Conservation (phyloP, 2,888 invertebrate species). For the Drosophila gaucha region DNA sequence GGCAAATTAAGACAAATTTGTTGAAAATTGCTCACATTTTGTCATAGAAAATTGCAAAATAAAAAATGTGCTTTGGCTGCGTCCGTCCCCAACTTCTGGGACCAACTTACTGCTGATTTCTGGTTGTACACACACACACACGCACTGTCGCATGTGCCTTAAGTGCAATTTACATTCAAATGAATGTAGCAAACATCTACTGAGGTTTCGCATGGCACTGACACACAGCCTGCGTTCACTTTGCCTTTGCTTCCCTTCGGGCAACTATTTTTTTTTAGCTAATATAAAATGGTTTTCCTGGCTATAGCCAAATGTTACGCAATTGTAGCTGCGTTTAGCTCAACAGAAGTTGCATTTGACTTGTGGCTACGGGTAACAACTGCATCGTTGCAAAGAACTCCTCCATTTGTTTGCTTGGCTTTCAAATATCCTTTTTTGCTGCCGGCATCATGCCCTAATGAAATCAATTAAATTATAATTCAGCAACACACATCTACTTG, state of each 20-base stretch:
- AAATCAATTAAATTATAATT: conserved; percentile 1
- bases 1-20: conserved; percentile 48
- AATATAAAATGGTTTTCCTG: conserved; percentile 8
- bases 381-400: neutral
- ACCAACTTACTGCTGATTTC: neutral
- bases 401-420: neutral
- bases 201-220: conserved; percentile 17
- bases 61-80: neutral
- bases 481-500: too few species aligned
- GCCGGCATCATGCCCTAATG: neutral
- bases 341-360: neutral
- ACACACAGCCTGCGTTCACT: neutral
- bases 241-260: neutral
- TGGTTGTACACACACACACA: too few species aligned
- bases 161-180: conserved; percentile 48
- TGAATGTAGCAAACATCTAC: conserved; percentile 24
- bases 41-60: conserved; percentile 16
- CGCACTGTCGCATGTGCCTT: neutral
- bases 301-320: conserved; percentile 20
- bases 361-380: conserved; percentile 2
- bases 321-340: conserved; percentile 13
- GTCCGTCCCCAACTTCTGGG: neutral
- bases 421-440: neutral
- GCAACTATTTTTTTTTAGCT: conserved; percentile 5
- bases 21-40: conserved; percentile 26